Conservation (phyloP, 2,888 invertebrate species). For the Tachystola acroxantha region DNA sequence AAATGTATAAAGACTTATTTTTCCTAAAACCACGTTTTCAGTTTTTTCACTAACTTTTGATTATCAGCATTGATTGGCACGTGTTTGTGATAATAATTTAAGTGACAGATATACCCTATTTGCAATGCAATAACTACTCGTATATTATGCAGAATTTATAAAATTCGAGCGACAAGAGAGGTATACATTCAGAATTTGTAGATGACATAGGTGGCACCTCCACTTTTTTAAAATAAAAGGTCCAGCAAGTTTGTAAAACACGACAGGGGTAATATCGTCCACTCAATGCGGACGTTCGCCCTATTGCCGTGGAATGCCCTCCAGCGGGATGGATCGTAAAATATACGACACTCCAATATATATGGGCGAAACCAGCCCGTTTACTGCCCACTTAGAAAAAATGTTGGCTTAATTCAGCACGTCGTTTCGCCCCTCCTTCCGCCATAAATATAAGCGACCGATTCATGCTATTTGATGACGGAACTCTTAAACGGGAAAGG, state of each 20-base stretch:
- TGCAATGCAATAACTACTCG: too few relatives aligned
- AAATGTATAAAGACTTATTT: too few relatives aligned
- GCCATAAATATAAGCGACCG: conserved; percentile 58
- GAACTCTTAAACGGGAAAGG: conserved; percentile 46
- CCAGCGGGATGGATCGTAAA: conserved; percentile 67
- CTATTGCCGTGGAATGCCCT: conserved; percentile 51
- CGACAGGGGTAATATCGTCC: conserved; percentile 61
- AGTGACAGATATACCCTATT: too few relatives aligned
- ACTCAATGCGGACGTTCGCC: conserved; percentile 58
- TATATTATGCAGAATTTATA: too few relatives aligned
- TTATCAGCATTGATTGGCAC: too few relatives aligned
- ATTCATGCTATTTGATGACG: conserved; percentile 62
- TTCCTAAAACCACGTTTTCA: too few relatives aligned
- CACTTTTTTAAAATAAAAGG: conserved; percentile 13
- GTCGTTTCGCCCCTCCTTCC: conserved; percentile 44
- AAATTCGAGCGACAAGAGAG: too few relatives aligned
- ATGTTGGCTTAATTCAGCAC: conserved; percentile 72
- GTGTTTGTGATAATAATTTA: too few relatives aligned
- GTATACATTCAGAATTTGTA: too few relatives aligned
- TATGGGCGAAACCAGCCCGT: conserved; percentile 59
- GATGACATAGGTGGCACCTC: too few relatives aligned
- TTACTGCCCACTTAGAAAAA: conserved; percentile 74
- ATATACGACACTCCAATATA: conserved; percentile 72
- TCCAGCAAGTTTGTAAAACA: conserved; percentile 45
- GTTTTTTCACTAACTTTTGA: too few relatives aligned